Evolutionary conservation across 2,888 invertebrate genomes (phyloP).

Genomic region (Lampropteryx suffumata): DNA sequence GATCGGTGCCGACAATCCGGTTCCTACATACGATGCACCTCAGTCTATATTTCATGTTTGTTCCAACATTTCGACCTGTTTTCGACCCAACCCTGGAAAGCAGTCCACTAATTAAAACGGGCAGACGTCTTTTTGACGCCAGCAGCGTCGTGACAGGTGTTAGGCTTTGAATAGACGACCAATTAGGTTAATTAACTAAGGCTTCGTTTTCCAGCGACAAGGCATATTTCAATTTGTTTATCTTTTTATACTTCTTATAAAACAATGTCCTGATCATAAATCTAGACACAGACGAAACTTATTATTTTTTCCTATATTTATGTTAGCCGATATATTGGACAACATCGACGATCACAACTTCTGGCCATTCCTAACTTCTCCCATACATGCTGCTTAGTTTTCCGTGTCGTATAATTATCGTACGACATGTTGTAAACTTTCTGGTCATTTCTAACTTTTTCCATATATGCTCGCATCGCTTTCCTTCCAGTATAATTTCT

Average conservation of each 20-base stretch:
- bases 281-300: too few relatives aligned
- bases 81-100: constrained; percentile 46
- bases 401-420: constrained; percentile 18
- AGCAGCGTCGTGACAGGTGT: constrained; percentile 46
- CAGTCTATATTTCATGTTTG: constrained; percentile 5
- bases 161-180: constrained; percentile 44
- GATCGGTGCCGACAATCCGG: neutral
- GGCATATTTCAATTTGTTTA: neutral
- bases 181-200: constrained; percentile 56
- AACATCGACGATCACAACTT: constrained; percentile 1
- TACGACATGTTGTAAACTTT: constrained; percentile 3
- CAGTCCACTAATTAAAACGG: constrained; percentile 69
- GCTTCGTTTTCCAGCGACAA: constrained; percentile 14
- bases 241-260: too few relatives aligned
- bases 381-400: constrained; percentile 10
- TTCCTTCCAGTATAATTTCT: constrained; percentile 31
- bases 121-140: constrained; percentile 52
- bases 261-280: too few relatives aligned
- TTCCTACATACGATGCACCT: neutral
- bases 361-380: constrained; percentile 8
- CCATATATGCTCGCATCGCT: constrained; percentile 11
- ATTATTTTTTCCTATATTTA: neutral
- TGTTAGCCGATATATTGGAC: neutral
- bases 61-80: constrained; percentile 18
- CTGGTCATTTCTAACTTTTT: constrained; percentile 9